Evolutionary conservation across 1,140 invertebrate species (phyloP), one percentile per base, ranked within the genome.

Genomic region (Hyphantria cunea): DNA sequence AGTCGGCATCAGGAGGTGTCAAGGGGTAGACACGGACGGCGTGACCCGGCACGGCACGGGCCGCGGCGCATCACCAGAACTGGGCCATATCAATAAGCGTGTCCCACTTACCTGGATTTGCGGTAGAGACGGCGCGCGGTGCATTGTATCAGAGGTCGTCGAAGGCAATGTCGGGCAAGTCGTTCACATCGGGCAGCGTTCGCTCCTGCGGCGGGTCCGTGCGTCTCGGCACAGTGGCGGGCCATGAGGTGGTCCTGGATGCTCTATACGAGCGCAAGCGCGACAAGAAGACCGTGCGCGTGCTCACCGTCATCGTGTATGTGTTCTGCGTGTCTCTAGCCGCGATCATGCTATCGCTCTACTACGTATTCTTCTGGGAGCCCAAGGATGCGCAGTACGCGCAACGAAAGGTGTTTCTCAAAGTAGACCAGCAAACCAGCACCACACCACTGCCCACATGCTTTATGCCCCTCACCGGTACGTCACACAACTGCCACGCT

Each of bases 301-400:
- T 99, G 52, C 92, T 99, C 60, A 99, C 98, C 0, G 98, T 99
- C 33, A 93, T 99, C 64, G 97, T 97, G 7, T 99, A 99, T 90
- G 95, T 99, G 51, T 95, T 99, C 78, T 97, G 97, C 69, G 98
- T 99, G 61, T 99, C 98, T 10, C 92, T 98, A 64, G 98, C 97
- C 0, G 98, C 98, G 5, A 98, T 99, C 67, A 96, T 99, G 83
- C 93, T 99, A 17, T 98, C 97, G 0, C 92, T 98, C 9, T 99
- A 99, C 91, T 99, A 99, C 91, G 95, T 98, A 64, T 97, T 99
- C 85, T 94, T 99, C 64, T 99, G 98, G 98, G 95, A 98, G 85
- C 97, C 97, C 0, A 93, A 90, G 82, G 91, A 84, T 66, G 85
- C 89, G 69, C 86, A 86, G 44, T 85, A 87, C 72, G 82, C 83